Evolutionary conservation across 2,888 invertebrate genomes (phyloP).

Genomic region (Thymelicus lineola): DNA sequence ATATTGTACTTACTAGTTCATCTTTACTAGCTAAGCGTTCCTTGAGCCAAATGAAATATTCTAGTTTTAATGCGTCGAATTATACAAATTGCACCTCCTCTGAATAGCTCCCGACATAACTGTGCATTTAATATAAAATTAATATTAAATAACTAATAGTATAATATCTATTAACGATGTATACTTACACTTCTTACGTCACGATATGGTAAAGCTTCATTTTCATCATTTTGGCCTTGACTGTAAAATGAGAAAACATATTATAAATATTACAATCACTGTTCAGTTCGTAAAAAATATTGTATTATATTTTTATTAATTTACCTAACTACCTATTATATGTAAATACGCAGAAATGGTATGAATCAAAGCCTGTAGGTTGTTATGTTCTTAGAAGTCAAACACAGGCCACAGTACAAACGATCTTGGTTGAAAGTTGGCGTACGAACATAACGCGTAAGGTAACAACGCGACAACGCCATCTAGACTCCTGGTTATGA

Average conservation of each 20-base stretch:
- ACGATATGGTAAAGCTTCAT: conserved; percentile 93
- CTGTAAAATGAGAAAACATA: conserved; percentile 70
- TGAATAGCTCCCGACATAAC: conserved; percentile 24
- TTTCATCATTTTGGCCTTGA: conserved; percentile 95
- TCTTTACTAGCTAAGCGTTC: conserved; percentile 7
- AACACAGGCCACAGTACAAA: no score
- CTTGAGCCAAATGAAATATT: conserved; percentile 27
- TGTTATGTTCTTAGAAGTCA: no score
- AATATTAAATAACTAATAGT: background rate
- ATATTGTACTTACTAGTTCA: background rate
- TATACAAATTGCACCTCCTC: conserved; percentile 39
- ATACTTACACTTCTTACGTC: conserved; percentile 93
- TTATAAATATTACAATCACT: no score
- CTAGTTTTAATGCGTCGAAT: conserved; percentile 27
- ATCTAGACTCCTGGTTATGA: no score
- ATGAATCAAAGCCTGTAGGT: no score
- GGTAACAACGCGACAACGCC: no score
- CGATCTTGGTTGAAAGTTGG: no score
- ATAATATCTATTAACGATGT: background rate
- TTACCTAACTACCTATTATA: no score
- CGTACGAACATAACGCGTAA: no score
- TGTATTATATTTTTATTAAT: no score
- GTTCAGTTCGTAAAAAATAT: no score
- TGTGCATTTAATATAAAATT: conserved; percentile 15
- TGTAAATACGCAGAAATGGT: no score